Conservation (phyloP, 2,888 invertebrate species). For the Chaitophorus viminalis region DNA sequence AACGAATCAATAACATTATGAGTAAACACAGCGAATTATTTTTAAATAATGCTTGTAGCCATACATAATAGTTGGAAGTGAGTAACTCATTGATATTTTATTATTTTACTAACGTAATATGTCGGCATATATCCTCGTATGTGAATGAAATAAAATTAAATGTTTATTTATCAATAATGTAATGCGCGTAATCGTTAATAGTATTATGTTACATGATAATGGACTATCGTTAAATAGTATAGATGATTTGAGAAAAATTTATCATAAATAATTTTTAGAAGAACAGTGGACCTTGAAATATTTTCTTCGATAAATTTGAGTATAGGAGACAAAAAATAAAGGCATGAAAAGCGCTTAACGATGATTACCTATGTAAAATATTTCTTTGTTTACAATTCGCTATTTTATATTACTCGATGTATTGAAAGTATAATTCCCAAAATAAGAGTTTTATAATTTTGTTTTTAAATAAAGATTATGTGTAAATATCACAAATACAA, state of each 20-base stretch:
- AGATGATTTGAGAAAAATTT: not conserved
- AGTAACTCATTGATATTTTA: not conserved
- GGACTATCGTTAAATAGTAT: not conserved
- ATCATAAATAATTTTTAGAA: conserved; percentile 1
- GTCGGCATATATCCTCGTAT: not conserved
- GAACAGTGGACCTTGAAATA: not conserved
- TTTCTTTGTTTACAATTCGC: conserved; percentile 4
- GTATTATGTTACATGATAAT: not conserved
- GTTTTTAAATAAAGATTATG: not conserved
- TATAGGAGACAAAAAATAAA: not conserved
- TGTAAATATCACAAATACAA: not conserved
- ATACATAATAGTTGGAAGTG: not conserved
- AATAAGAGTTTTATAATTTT: no score
- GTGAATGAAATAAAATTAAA: conserved; percentile 6
- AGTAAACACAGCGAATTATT: not conserved
- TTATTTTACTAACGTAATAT: conserved; percentile 7
- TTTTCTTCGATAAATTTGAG: not conserved
- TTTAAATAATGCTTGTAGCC: not conserved
- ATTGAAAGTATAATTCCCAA: not conserved
- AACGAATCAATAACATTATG: no score
- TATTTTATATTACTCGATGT: not conserved
- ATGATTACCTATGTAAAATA: conserved; percentile 15
- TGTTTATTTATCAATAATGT: not conserved
- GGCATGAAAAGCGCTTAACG: not conserved
- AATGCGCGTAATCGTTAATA: not conserved